These are phyloP conservation scores for sheep (Ovis aries) DNA, from an alignment of 2,113 vertebrate genomes.

Conservation along the genomic window ARS-UI_Ramb_v3.0 NC_056068.1:25857001-25857500, in stretches of 20 bases:
- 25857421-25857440: not conserved
- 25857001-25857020: not conserved
- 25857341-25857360: not conserved
- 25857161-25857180: not conserved
- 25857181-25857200: not conserved
- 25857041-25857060: not conserved
- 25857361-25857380: not conserved
- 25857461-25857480: not conserved
- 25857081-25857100: not conserved
- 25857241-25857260: not conserved
- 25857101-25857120: not conserved
- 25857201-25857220: not conserved
- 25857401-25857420: not conserved
- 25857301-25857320: not conserved
- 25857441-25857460: not conserved
- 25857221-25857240: not conserved
- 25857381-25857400: not conserved
- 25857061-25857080: not conserved
- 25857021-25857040: not conserved
- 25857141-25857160: not conserved
- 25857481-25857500: not conserved
- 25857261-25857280: not conserved
- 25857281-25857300: not conserved
- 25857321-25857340: not conserved
- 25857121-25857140: not conserved